Base-by-base conservation (phyloP, 2,113 vertebrate genomes). In the Caracal caracal region DNA sequence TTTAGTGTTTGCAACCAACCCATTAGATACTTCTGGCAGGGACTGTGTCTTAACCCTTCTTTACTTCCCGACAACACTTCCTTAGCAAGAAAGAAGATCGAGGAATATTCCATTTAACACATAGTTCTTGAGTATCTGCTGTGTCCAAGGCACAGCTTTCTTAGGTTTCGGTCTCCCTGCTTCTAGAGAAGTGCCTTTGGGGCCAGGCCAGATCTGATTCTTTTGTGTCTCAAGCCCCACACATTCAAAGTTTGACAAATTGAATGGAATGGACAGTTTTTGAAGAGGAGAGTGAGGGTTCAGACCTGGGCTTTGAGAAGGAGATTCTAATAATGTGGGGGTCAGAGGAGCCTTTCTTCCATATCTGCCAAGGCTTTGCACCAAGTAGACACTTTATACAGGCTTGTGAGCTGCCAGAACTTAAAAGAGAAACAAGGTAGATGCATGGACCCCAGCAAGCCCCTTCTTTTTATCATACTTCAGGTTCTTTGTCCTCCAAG, bases 281-380 rank as follows among this genome's bases (percentile, higher is more conserved):
- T 79, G 66, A 51, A 90, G 26, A 84, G 30, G 56, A 70, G 17
- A 78, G 3, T 85, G 20, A 94, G 24, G 10, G 37, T 79, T 75
- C 78, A 85, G 79, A 90, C 53, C 24, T 89, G 37, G 51, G 33
- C 33, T 82, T 66, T 37, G 40, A 75, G 56, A 70, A 83, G 59
- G 63, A 92, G 49, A 56, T 10, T 93, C 65, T 88, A 71, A 90
- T 49, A 88, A 26, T 28, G 8, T 40, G 28, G 49, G 28, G 30
- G 30, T 75, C 65, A 96, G 71, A 87, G 26, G 78, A 90, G 3
- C 78, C 26, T 79, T 80, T 94, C 40, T 11, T 97, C 71, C 37
- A 17, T 73, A 6, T 40, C 61, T 86, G 22, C 53, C 65, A 82
- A 63, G 47, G 1, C 59, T 90, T 90, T 81, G 15, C 65, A 30